These are phyloP conservation scores for Tenualosa thibaudeaui DNA, from an alignment of 2,797 vertebrate species.

Conservation along the genomic window DNA sequence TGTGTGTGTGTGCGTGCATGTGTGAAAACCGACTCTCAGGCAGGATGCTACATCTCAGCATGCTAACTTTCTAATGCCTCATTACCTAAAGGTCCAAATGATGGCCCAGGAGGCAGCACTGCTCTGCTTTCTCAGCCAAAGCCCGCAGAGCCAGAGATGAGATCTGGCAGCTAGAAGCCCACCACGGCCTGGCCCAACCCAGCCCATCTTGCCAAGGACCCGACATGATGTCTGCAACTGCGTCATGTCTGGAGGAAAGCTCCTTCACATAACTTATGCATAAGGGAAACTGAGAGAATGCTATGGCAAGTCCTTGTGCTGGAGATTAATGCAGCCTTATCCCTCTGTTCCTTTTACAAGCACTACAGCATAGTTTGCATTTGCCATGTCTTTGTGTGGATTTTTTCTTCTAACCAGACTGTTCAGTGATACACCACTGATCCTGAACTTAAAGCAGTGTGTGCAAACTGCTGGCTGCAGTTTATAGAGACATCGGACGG, in stretches of 20 bases:
- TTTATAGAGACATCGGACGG: background rate
- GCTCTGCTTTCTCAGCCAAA: background rate
- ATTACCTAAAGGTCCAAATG: background rate
- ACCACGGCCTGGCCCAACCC: background rate
- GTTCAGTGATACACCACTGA: background rate
- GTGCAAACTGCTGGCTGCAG: background rate
- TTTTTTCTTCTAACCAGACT: too few relatives aligned
- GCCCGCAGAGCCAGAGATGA: background rate
- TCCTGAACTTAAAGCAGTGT: background rate
- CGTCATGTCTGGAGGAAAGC: background rate
- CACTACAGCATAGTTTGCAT: too few relatives aligned
- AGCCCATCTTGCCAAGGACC: background rate
- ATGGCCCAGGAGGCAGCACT: background rate
- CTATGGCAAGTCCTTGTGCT: background rate
- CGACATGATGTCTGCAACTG: background rate
- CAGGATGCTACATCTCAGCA: background rate
- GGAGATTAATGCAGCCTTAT: too few relatives aligned
- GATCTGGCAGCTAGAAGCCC: background rate
- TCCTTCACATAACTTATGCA: background rate
- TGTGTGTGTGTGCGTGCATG: conserved; percentile 25
- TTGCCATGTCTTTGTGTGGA: background rate
- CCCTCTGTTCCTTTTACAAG: too few relatives aligned
- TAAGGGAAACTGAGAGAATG: background rate
- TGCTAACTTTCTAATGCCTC: background rate
- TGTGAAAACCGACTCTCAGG: background rate